Base-by-base conservation (phyloP, 2,113 vertebrate species). In the Podarcis muralis region DNA sequence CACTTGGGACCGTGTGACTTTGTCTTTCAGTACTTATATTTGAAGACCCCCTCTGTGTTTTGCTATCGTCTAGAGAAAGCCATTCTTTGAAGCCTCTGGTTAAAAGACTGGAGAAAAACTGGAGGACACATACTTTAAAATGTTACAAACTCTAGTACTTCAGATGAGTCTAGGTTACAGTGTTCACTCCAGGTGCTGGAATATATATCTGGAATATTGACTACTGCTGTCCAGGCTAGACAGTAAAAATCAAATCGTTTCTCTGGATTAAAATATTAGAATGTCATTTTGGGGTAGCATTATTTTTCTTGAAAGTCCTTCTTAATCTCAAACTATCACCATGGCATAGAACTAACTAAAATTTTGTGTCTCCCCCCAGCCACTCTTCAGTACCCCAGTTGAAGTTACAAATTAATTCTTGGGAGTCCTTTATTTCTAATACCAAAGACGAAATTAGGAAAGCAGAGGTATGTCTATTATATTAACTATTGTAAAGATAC, bases 371-470 rank as follows among this genome's bases (percentile, higher is more conserved):
- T 53, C 2, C 48, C 2, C 48, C 77, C 88, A 92, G 32, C 43
- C 92, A 68, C 22, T 86, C 87, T 57, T 16, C 69, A 11, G 83
- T 72, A 66, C 86, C 93, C 59, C 78, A 89, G 1, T 1, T 90
- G 35, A 94, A 96, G 12, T 71, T 91, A n/a, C 93, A 96, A 0
- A 84, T 94, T 43, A 53, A 86, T 81, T 87, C 93, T 6, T 97
- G 96, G 96, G 93, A 97, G 82, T 84, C 20, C 1, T 95, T 96
- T 92, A 48, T 96, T 84, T 91, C 93, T 75, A 87, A 93, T 35
- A 72, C 96, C 80, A 91, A 93, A 89, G 87, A 95, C 82, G 93
- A 96, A 89, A 94, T 93, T 80, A 93, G 93, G 74, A 95, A 92
- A 88, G 83, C 89, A 27, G 85, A 96, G 94, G 97, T 97, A 89